Base-by-base conservation (phyloP, 2,888 invertebrate species). In the Busseola fusca region DNA sequence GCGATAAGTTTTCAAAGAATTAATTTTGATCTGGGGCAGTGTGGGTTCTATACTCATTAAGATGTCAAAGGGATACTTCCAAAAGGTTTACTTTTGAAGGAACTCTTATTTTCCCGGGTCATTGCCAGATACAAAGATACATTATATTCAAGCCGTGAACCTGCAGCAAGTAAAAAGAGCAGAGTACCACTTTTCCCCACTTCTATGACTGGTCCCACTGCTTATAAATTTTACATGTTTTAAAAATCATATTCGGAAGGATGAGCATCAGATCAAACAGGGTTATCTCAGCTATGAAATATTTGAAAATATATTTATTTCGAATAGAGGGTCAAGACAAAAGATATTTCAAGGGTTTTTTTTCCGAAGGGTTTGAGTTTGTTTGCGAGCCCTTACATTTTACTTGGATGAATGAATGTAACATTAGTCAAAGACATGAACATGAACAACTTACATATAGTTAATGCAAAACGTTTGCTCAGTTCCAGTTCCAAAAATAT, bases 201-300 rank as follows among this genome's bases (percentile, higher is more conserved):
- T 78, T 27, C 14, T 34, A 42, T 58, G 57, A 60, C 16, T 27
- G 56, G 62, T 45, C 40, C 52, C 30, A 12, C 6, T 45, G 30
- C 62, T 83, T 74, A 64, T 72, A 64, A 42, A 76, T 60, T 40
- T 68, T 48, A 45, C 50, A 78, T 74, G 60, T 72, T 59, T 64
- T 74, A 66, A 76, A 71, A 76, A 76, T 69, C 63, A 64, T 69
- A 57, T 60, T 65, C 76, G 50, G 48, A 64, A 74, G 65, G 34
- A 69, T 76, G 79, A 64, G 40, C 67, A 58, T 37, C 25, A 27
- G 65, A 74, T 75, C 72, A 79, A 79, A 79, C 71, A 69, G 21
- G 21, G 63, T 76, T 60, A 65, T 65, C 30, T 69, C 68, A 59
- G n/a, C 58, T 66, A 56, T 65, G 48, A 69, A 78, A 82, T 70